Evolutionary conservation across 2,797 vertebrate genomes (phyloP).

Genomic region (Aselliscus stoliczkanus): DNA sequence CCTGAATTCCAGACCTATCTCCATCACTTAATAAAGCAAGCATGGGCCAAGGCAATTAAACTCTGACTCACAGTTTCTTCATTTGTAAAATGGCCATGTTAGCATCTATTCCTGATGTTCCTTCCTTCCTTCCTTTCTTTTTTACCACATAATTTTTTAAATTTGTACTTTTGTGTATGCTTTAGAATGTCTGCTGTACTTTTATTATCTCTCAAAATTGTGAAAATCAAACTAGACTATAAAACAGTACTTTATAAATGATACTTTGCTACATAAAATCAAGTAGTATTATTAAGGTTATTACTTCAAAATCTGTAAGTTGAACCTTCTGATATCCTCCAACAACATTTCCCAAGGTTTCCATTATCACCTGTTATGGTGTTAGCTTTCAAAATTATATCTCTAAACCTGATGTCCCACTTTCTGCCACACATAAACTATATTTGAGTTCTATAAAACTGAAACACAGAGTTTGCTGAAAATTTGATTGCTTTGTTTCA

Average conservation of each 20-base stretch:
- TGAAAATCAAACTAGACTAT: neutral
- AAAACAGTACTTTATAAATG: neutral
- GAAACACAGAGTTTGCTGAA: neutral
- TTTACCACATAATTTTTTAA: neutral
- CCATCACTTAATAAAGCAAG: neutral
- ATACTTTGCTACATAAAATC: neutral
- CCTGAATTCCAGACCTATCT: neutral
- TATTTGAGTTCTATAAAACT: neutral
- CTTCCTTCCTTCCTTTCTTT: neutral
- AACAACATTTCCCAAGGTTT: neutral
- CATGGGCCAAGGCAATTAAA: neutral
- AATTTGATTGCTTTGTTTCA: neutral
- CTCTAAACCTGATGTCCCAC: neutral
- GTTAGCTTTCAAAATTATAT: neutral
- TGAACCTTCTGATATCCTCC: neutral
- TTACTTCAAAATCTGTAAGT: neutral
- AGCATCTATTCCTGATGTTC: neutral
- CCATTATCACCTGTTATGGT: neutral
- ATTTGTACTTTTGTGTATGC: neutral
- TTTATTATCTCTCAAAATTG: neutral
- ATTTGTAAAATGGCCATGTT: neutral
- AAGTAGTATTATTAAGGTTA: neutral
- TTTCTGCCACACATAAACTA: neutral
- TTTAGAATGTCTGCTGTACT: neutral
- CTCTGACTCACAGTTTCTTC: neutral